Evolutionary conservation across 2,888 invertebrate genomes (phyloP), one percentile per base, ranked within the genome.

Genomic region (Drosophila putrida): DNA sequence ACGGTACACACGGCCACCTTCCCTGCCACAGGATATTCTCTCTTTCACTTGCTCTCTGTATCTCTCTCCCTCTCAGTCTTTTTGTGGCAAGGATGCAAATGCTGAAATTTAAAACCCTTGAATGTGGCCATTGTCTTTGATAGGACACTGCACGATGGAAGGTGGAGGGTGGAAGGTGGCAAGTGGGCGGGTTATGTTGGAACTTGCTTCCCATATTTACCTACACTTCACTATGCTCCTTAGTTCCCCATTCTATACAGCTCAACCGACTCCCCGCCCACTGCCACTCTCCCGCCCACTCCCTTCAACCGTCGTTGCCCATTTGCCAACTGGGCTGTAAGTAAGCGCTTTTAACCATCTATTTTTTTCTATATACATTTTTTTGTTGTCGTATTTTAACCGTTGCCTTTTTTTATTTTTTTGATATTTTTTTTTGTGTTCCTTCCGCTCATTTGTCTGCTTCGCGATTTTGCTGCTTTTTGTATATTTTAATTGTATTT

Each of bases 31-130:
- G 28, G 28, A 49, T 20, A 33, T 11, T 10, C 38, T 4, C 27
- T 38, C 8, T 43, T 20, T 10, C n/a, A 31, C 13, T 31, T 25
- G 15, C 6, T n/a, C 31, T 1, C 15, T 31, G 11, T 35, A n/a
- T 0, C 15, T 39, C 39, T 10, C n/a, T 38, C 49, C 20, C 13
- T 39, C 25, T 33, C 4, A 0, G 6, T 27, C 41, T 62, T 57
- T 49, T 31, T 62, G 62, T 50, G 59, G 55, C 49, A 41, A 59
- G 65, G 66, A 89, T 89, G 89, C 78, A 89, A 89, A 85, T 90
- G 74, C 47, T 90, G 88, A 88, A 88, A 88, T 88, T 88, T 82
- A 85, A 88, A 85, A 89, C 88, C 88, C 90, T 90, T 90, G 89
- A 89, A 89, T 82, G 88, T 71, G 84, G 76, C 81, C 81, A 82